Evolutionary conservation across 2,797 vertebrate species (phyloP), one percentile per base, ranked within the genome.

Genomic region (Pogoniulus pusillus): DNA sequence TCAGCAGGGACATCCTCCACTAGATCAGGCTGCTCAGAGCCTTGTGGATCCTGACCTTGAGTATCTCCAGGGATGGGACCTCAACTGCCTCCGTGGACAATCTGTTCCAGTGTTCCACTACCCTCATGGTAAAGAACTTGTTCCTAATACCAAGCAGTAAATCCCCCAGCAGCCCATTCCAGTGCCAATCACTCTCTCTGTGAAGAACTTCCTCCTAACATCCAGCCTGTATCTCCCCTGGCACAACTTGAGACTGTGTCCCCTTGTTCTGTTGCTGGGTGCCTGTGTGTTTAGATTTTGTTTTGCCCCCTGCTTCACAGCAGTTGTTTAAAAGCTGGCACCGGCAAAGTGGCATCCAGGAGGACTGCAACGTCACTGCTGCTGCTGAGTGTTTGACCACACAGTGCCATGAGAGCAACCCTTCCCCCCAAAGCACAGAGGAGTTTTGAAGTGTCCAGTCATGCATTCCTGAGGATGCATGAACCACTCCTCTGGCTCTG

Each of bases 81-180:
- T 41, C 41, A 16, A 41, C 41, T 17, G 16, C 41, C 41, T 41
- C 41, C 14, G 41, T 41, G 16, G 41, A 39, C 39, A 39, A 39
- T 39, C 39, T 39, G 13, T 39, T 39, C 39, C 39, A 39, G 39
- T 39, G 39, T 39, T 39, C 39, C 39, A 39, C 39, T 39, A 39
- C 39, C 15, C 39, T 16, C 5, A 14, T 15, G 35, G 35, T 37
- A 37, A 37, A 37, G 35, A 37, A 16, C 39, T 39, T 39, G 39
- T 39, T 39, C 39, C 15, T 39, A 39, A 39, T 39, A 39, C 17
- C 51, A 68, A 72, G 34, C 53, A 65, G 39, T 35, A 71, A 81
- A 58, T 13, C 0, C 4, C 14, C 35, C 10, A 2, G 11, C 26
- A n/a, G n/a, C n/a, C n/a, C n/a, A n/a, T n/a, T n/a, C n/a, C n/a